A percentile compares a stretch with the other conserved stretches of the same genome.
phyloP scores from a whole-genome alignment of 2,888 invertebrate species.

The Drosophila subsilvestris region DNA sequence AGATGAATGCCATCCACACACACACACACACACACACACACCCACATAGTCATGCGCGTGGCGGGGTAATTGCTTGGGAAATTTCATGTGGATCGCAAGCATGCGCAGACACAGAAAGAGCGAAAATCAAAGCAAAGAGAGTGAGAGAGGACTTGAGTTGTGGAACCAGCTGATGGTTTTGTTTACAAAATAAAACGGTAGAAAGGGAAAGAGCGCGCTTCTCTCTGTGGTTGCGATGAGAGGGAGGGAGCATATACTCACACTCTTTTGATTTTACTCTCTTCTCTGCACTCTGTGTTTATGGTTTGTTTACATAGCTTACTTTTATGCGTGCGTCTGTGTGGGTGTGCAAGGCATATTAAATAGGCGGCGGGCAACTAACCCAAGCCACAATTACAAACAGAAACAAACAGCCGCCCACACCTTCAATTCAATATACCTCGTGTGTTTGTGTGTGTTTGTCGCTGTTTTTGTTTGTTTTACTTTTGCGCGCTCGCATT shows the following conservation, averaged over 20 bases:
- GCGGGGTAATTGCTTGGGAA: conserved; percentile 82
- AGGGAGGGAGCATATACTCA: not conserved
- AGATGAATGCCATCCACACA: conserved; percentile 52
- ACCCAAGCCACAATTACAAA: not conserved
- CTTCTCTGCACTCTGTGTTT: conserved; percentile 24
- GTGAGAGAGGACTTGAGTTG: conserved; percentile 16
- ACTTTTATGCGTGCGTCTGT: conserved; percentile 50
- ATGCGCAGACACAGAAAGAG: conserved; percentile 59
- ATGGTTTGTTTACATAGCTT: conserved; percentile 74
- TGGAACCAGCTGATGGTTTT: conserved; percentile 35
- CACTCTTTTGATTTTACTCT: conserved; percentile 25
- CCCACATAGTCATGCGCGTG: conserved; percentile 36
- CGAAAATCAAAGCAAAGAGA: conserved; percentile 2
- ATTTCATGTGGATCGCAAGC: conserved; percentile 62
- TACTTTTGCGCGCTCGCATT: conserved; percentile 57
- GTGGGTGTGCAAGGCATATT: conserved; percentile 22
- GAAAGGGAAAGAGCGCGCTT: not conserved
- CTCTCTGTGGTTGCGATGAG: not conserved
- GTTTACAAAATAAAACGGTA: conserved; percentile 41
- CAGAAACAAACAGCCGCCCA: not conserved
- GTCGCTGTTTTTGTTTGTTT: conserved; percentile 44
- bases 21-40: conserved; percentile 29
- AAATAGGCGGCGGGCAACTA: not conserved
- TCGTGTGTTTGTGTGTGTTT: conserved; percentile 29
- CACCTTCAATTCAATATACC: not conserved